A percentile compares a stretch with the other conserved stretches of the same genome.
Evolutionary conservation across 2,888 invertebrate species (phyloP).

Genomic region (Drosophila kuntzei): DNA sequence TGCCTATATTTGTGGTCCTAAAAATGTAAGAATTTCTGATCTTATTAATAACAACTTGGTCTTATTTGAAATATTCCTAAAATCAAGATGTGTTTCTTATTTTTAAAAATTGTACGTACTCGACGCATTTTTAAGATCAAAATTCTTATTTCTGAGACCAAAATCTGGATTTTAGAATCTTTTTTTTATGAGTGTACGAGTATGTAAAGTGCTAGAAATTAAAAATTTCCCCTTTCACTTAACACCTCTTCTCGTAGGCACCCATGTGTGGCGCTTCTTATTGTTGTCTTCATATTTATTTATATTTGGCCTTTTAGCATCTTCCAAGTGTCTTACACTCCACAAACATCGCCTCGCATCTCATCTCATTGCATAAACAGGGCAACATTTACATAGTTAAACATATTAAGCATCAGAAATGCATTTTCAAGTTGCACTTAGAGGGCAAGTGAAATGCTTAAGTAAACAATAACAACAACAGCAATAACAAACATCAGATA

Average conservation of each 20-base stretch:
- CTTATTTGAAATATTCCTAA: no score
- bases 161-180: no score
- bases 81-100: no score
- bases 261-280: conserved; percentile 72
- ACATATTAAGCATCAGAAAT: conserved; percentile 69
- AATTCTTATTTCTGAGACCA: no score
- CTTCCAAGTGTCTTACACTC: conserved; percentile 62
- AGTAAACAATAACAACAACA: conserved; percentile 60
- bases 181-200: no score
- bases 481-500: conserved; percentile 36
- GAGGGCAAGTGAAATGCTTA: conserved; percentile 73
- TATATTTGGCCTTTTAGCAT: conserved; percentile 80
- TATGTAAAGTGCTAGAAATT: conserved; percentile 58
- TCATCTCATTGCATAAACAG: conserved; percentile 59
- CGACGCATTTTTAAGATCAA: no score
- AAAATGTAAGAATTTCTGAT: no score
- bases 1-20: no score
- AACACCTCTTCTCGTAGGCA: conserved; percentile 62
- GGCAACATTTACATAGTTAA: conserved; percentile 77
- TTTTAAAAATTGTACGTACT: no score
- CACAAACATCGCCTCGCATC: conserved; percentile 38
- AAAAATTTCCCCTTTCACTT: conserved; percentile 65
- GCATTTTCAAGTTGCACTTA: conserved; percentile 54
- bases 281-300: conserved; percentile 70
- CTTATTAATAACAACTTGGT: no score